Evolutionary conservation across 2,113 vertebrate genomes (phyloP), one percentile per base, ranked within the genome.

Genomic region (Larimichthys polyactis): DNA sequence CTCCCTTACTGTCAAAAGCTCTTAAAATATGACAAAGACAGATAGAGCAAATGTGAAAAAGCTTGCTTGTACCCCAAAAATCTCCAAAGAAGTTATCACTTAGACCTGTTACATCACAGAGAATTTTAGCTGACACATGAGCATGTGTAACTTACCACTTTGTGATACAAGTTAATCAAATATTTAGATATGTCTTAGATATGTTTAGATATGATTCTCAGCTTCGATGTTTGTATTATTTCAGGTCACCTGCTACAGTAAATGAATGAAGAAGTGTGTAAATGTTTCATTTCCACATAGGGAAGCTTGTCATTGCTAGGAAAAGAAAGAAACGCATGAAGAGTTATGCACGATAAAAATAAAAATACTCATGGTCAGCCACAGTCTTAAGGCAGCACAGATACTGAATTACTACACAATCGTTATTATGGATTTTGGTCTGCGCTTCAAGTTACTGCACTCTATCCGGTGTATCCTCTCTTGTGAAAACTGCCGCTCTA

Each of bases 351-450:
- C 19, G 29, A 43, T n/a, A 44, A 22, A 22, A 44, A 65, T 44
- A 64, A 43, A 78, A 79, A 44, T 17, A 49, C 24, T 55, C 1
- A 74, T 0, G 0, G 29, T 43, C 8, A 66, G 1, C n/a, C 36
- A 48, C 58, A 62, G n/a, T 72, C 24, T 10, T 27, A 24, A 62
- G 22, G 54, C 10, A 52, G 36, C 43, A 44, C 60, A 80, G 49
- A 65, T 60, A 71, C 22, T 48, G 59, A 65, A 85, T 71, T 65
- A 74, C 17, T 3, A 32, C 55, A 46, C 22, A 58, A 71, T 86
- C 63, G 71, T 86, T 86, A 80, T 75, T 79, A 87, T 88, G 77
- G 87, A 83, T 86, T 86, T 64, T 44, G 19, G 67, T 64, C 64
- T n/a, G 64, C 66, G 78, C 51, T 65, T 84, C 12, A 46, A 58